phyloP scores from a whole-genome alignment of 2,113 vertebrate species.

The Sardina pilchardus region DNA sequence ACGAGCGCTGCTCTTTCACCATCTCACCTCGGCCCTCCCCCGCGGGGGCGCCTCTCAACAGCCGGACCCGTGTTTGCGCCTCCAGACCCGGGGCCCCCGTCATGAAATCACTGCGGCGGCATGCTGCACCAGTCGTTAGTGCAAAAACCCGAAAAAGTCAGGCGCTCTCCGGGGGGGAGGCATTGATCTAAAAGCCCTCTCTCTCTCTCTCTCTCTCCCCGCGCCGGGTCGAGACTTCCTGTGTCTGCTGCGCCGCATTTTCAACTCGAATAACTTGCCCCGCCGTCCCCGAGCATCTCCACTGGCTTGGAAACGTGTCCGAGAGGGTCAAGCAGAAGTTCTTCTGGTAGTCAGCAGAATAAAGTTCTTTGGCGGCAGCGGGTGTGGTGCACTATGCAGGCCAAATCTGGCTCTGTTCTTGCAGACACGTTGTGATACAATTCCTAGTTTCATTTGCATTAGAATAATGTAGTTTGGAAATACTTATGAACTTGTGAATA shows the following conservation, averaged over 20 bases:
- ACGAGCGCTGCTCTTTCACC: not conserved
- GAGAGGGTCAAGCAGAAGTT: constrained; percentile 76
- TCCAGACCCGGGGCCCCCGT: constrained; percentile 39
- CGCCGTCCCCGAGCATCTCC: constrained; percentile 72
- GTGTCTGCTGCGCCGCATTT: constrained; percentile 70
- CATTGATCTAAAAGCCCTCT: constrained; percentile 83
- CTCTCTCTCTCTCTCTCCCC: no score
- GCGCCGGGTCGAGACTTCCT: constrained; percentile 56
- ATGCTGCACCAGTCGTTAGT: constrained; percentile 61
- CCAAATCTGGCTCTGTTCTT: not conserved
- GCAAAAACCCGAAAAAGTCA: constrained; percentile 72
- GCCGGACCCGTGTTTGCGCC: constrained; percentile 22
- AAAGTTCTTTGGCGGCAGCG: constrained; percentile 25
- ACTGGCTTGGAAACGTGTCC: constrained; percentile 76
- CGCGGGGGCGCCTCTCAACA: not conserved
- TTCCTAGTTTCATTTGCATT: not conserved
- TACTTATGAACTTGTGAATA: no score
- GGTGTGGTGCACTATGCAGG: constrained; percentile 9
- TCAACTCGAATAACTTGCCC: constrained; percentile 77
- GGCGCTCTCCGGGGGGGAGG: constrained; percentile 67
- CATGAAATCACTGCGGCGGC: constrained; percentile 72
- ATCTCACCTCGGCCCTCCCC: not conserved
- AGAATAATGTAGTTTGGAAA: not conserved
- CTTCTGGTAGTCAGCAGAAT: constrained; percentile 66
- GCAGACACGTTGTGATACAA: not conserved